Conservation (phyloP, 2,797 vertebrate species). For the Novumbra hubbsi region DNA sequence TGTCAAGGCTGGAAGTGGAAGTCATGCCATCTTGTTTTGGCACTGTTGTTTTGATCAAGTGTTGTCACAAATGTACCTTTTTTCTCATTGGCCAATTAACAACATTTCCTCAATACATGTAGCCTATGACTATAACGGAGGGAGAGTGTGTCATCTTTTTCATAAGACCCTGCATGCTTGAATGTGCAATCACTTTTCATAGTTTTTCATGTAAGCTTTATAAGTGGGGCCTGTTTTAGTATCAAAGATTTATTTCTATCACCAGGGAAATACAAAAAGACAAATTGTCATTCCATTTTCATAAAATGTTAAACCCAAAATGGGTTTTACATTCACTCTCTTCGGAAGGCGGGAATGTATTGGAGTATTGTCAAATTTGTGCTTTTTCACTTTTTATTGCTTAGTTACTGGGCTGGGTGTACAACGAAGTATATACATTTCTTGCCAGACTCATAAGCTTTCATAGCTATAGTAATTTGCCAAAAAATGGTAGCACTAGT, state of each 20-base stretch:
- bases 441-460: conserved; percentile 48
- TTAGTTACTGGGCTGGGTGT: conserved; percentile 8
- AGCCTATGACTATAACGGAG: conserved; percentile 8
- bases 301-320: conserved; percentile 48
- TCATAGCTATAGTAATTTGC: conserved; percentile 51
- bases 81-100: not conserved
- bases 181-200: conserved; percentile 55
- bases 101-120: not conserved
- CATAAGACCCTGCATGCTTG: conserved; percentile 43
- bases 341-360: conserved; percentile 64
- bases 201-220: conserved; percentile 52
- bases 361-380: conserved; percentile 53
- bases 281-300: conserved; percentile 64
- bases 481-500: conserved; percentile 25
- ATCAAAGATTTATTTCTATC: conserved; percentile 26
- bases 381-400: conserved; percentile 39
- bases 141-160: conserved; percentile 33
- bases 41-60: not conserved
- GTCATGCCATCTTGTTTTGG: conserved; percentile 49
- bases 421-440: conserved; percentile 60
- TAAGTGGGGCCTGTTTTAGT: conserved; percentile 51
- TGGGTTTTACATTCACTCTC: conserved; percentile 69
- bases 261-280: conserved; percentile 60
- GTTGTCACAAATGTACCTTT: not conserved
- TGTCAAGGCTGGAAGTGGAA: conserved; percentile 64